A percentile compares a stretch with the other conserved stretches of the same genome.
Conservation (phyloP, 2,888 invertebrate genomes). For the Ophion obscuratus region DNA sequence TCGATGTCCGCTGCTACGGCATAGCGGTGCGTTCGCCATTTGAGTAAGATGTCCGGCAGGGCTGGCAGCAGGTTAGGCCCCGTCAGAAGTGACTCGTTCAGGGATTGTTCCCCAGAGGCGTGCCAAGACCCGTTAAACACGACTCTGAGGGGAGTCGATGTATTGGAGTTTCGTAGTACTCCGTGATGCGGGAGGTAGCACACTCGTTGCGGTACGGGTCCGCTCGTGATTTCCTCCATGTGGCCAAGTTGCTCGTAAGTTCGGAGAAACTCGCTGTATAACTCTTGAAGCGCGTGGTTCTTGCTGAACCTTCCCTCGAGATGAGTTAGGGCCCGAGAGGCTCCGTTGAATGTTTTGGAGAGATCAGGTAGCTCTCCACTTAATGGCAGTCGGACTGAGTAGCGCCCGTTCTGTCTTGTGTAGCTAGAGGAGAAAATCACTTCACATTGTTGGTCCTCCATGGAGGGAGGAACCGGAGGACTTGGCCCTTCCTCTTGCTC, state of each 20-base stretch:
- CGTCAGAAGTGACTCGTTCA: neutral
- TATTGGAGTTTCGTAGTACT: neutral
- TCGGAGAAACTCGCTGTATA: neutral
- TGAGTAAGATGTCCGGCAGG: constrained; percentile 31
- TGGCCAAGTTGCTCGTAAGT: neutral
- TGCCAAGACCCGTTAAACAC: neutral
- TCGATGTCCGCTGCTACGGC: constrained; percentile 60
- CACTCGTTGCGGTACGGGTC: neutral
- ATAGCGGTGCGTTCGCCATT: constrained; percentile 57
- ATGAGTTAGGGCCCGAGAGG: neutral
- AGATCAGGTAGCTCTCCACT: neutral
- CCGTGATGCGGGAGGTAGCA: neutral
- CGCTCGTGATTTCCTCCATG: neutral
- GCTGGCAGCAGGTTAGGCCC: constrained; percentile 10
- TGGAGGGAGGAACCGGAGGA: constrained; percentile 7
- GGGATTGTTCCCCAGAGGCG: neutral
- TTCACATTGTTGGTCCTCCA: constrained; percentile 52
- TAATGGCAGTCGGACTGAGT: constrained; percentile 53
- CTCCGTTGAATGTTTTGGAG: neutral
- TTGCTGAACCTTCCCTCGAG: constrained; percentile 25
- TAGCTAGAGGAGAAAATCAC: constrained; percentile 35
- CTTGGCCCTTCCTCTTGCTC: constrained; percentile 44
- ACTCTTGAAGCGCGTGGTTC: neutral
- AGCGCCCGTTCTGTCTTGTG: constrained; percentile 31
- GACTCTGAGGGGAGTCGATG: neutral